Base-by-base conservation (phyloP, 2,888 invertebrate species). In the Acleris literana region DNA sequence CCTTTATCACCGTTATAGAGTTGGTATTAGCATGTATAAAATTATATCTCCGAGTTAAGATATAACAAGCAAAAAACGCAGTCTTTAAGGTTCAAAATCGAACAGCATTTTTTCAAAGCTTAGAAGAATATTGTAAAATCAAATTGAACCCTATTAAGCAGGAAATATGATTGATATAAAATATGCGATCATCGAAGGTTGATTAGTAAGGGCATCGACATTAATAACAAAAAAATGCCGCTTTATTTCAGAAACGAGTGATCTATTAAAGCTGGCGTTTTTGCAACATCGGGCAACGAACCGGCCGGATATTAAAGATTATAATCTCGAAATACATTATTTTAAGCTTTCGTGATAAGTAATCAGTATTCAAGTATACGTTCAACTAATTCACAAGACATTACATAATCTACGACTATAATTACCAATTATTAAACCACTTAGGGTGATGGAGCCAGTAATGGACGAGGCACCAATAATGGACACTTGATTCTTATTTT, bases 161-260 rank as follows among this genome's bases (percentile, higher is more conserved):
- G 11, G 4, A 9, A n/a, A 25, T 51, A 60, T 13, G 55, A 43
- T 49, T 25, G 11, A 49, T 51, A 16, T 65, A 5, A 11, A 16
- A 18, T 58, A 25, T 29, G 43, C 54, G 49, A 60, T 60, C 54
- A 49, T 16, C 20, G 48, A 64, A 58, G 43, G 13, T 60, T 56
- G 55, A 65, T 65, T 56, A 61, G 51, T 25, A 59, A 53, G 58
- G 48, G 52, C 52, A 58, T 54, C 64, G 64, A 64, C 64, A 54
- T 6, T 57, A 57, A 29, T 46, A 20, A 60, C 65, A 46, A 65
- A 65, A 65, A 65, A 65, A 43, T 29, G 52, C 25, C 49, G 56
- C 29, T 64, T 48, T 53, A 49, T 61, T n/a, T 51, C 33, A 51
- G 6, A 65, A 56, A 65, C 22, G 55, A 60, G n/a, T 55, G 64